Evolutionary conservation across 2,113 vertebrate genomes (phyloP), one percentile per base, ranked within the genome.

Genomic region (Gambusia holbrooki): DNA sequence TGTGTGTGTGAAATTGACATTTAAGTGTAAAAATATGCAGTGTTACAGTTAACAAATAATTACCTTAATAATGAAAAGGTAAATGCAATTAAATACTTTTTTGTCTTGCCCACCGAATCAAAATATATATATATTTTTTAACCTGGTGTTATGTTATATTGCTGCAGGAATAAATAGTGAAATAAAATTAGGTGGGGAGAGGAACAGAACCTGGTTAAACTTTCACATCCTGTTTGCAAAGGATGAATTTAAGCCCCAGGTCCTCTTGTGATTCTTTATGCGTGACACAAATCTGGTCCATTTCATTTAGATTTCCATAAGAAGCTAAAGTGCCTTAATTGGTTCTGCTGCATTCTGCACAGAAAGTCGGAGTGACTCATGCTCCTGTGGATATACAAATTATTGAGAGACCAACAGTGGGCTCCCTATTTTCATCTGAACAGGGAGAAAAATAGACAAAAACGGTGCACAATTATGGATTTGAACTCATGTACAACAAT

Each of bases 331-430:
- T 71, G 73, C 37, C 35, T 42, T 76, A 82, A 88, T 83, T 83
- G 68, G 75, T 70, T 73, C 58, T 72, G 71, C 58, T 70, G 71
- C 48, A 68, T 83, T 79, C 62, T 76, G 42, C 54, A 73, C 83
- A 86, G 74, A 81, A 28, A 80, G 74, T 76, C 0, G 40, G 72
- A 45, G 69, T 90, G 89, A 90, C 67, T 89, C 87, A 87, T 75
- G 35, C 78, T 71, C 62, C 69, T 77, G 37, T 74, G 40, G 62
- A 73, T 19, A 73, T 15, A 67, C 65, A 63, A 69, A 64, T 82
- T 42, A 62, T 61, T 70, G 25, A 27, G 27, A 27, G 27, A 80
- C 30, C 60, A 70, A 48, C 79, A 77, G 76, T 28, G 19, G 4
- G n/a, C 8, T 19, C 63, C 71, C 9, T 5, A 28, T 61, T 76